Evolutionary conservation across 2,888 invertebrate species (phyloP).

Genomic region (Drosophila stalkeri): DNA sequence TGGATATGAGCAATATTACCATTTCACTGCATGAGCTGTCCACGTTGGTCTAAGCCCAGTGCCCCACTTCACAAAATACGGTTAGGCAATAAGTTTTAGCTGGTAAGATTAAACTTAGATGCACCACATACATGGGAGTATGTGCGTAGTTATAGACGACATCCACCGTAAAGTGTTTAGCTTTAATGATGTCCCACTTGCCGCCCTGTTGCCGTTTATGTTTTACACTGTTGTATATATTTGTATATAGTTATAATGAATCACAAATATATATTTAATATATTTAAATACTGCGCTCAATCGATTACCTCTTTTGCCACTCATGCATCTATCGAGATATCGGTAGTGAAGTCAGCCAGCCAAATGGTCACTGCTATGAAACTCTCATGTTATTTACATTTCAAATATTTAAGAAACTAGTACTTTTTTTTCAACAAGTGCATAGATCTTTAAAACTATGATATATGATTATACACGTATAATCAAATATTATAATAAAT

Average conservation of each 20-base stretch:
- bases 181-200: slow-evolving; percentile 49
- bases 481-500: slow-evolving; percentile 16
- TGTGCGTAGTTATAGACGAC: slow-evolving; percentile 30
- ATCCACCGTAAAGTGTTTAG: slow-evolving; percentile 60
- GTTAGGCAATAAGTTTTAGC: slow-evolving; percentile 26
- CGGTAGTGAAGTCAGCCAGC: neutral
- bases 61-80: slow-evolving; percentile 15
- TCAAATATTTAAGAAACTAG: neutral
- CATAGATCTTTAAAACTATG: slow-evolving; percentile 26
- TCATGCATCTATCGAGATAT: slow-evolving; percentile 2
- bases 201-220: slow-evolving; percentile 41
- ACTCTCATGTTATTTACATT: neutral
- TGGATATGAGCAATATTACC: slow-evolving; percentile 88
- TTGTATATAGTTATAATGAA: slow-evolving; percentile 55
- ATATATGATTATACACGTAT: slow-evolving; percentile 66
- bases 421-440: neutral
- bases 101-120: slow-evolving; percentile 11
- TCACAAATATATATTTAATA: slow-evolving; percentile 12
- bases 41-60: slow-evolving; percentile 87
- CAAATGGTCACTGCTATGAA: neutral
- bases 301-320: neutral
- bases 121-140: neutral
- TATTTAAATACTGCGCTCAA: neutral
- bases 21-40: slow-evolving; percentile 89
- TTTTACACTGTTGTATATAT: slow-evolving; percentile 59